Base-by-base conservation (phyloP, 2,797 vertebrate species). In the Tolypeutes matacus region DNA sequence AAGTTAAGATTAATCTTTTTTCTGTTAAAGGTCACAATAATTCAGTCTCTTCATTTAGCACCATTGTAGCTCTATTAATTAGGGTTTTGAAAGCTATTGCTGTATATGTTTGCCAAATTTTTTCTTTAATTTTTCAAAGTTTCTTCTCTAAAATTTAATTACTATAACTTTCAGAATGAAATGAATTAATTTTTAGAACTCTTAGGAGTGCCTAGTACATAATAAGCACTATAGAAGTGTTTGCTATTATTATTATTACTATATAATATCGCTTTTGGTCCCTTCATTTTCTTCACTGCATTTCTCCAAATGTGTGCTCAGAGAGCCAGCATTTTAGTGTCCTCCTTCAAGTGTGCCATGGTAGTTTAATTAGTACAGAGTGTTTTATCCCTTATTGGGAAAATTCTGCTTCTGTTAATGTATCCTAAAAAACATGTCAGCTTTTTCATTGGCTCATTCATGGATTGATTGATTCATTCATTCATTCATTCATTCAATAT, bases 91-190 rank as follows among this genome's bases (percentile, higher is more conserved):
- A 75, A 86, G 6, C 4, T 82, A 46, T 17, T 90, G 17, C 58
- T 93, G 67, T 10, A 58, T 64, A 15, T 29, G 11, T 49, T 93
- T 64, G 69, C 15, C 39, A 80, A 64, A 10, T 86, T 87, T 13
- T 64, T 14, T 29, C 27, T 64, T 64, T 64, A 64, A 64, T 4
- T 29, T 72, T 72, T 72, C 11, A 39, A 39, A 75, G 3, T 7
- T 82, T 42, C 29, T 86, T 73, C 14, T 76, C 53, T 73, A 9
- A 85, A 62, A 85, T 60, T 39, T 69, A 46, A 62, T 73, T 36
- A 76, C 69, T 53, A n/a, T 62, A 76, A 70, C 9, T 92, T 95
- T 77, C 5, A 72, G 58, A 34, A 86, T 83, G 73, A 51, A 53
- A 65, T 75, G n/a, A 67, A 9, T 27, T 80, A 6, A 3, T 89